Conservation (phyloP, 2,797 vertebrate species). For the Platalea minor region DNA sequence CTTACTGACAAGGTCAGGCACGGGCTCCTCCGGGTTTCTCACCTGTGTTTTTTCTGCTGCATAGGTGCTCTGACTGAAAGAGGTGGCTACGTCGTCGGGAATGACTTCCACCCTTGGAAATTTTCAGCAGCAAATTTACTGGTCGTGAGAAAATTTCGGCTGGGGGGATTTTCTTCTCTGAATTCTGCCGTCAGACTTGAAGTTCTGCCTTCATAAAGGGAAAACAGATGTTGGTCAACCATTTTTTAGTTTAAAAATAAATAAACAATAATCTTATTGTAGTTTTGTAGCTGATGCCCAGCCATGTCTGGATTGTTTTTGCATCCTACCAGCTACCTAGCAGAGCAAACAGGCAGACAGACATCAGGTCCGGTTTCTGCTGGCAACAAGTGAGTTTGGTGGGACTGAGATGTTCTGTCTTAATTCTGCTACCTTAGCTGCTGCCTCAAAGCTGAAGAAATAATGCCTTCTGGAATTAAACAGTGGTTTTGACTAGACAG, state of each 20-base stretch:
- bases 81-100: fast-evolving
- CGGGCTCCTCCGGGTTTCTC: not conserved
- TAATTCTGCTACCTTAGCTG: not conserved
- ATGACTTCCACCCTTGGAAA: not conserved
- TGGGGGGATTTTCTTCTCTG: not conserved
- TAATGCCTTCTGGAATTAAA: not conserved
- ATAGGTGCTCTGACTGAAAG: not conserved
- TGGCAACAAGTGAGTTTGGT: not conserved
- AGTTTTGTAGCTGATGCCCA: not conserved
- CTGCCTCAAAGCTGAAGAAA: not conserved
- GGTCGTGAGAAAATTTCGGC: not conserved
- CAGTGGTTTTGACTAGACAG: not conserved
- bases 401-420: not conserved
- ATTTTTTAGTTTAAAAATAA: not conserved
- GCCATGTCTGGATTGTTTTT: not conserved
- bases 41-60: not conserved
- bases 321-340: not conserved
- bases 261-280: not conserved
- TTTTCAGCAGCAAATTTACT: not conserved
- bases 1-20: too few relatives aligned
- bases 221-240: not conserved
- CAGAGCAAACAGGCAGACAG: not conserved
- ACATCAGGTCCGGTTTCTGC: not conserved
- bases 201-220: not conserved
- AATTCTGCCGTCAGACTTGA: not conserved